phyloP scores from a whole-genome alignment of 1,140 invertebrate genomes.

The Leptinotarsa lineolata region DNA sequence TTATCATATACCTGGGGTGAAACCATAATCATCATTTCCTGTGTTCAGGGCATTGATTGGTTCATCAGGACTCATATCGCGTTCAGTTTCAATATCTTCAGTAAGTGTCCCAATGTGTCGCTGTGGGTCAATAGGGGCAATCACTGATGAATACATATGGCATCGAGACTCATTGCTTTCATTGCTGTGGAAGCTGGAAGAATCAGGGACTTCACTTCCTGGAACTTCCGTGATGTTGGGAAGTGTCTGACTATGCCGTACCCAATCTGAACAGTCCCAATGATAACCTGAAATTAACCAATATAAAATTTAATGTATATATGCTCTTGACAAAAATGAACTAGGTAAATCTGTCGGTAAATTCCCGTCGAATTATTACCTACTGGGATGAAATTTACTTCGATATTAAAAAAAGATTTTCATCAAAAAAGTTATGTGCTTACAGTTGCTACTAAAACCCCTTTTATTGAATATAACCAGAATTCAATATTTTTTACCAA shows the following conservation, averaged over 20 bases:
- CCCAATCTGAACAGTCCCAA: slow-evolving; percentile 97
- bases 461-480: no score
- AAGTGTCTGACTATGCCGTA: slow-evolving; percentile 78
- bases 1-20: slow-evolving; percentile 59
- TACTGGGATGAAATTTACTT: no score
- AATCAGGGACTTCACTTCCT: slow-evolving; percentile 87
- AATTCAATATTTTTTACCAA: no score
- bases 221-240: slow-evolving; percentile 92
- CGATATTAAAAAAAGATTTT: background rate
- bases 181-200: slow-evolving; percentile 85
- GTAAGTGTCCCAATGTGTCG: slow-evolving; percentile 70
- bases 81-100: slow-evolving; percentile 73
- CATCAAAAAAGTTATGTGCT: background rate
- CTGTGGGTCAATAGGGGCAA: slow-evolving; percentile 58
- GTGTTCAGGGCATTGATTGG: slow-evolving; percentile 65
- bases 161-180: slow-evolving; percentile 79
- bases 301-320: background rate
- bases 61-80: slow-evolving; percentile 56
- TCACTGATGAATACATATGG: slow-evolving; percentile 49
- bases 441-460: background rate
- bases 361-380: no score
- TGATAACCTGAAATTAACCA: slow-evolving; percentile 72
- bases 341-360: background rate
- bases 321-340: background rate
- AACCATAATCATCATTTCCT: slow-evolving; percentile 64